Evolutionary conservation across 2,888 invertebrate genomes (phyloP).

Genomic region (Sthenelais limicola): DNA sequence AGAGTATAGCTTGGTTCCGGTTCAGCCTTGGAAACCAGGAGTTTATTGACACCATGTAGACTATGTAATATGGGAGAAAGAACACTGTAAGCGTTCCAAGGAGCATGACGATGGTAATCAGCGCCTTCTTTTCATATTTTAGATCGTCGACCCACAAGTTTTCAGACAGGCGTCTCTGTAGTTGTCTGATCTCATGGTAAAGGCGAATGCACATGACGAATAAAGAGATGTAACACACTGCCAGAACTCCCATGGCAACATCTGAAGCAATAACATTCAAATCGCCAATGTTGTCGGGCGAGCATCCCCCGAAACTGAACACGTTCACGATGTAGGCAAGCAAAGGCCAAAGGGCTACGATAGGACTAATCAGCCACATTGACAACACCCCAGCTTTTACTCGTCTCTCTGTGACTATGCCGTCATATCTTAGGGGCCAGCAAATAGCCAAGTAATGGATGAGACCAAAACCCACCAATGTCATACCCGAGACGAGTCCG

Average conservation of each 20-base stretch:
- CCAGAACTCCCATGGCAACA: slow-evolving; percentile 1
- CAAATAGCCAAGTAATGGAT: slow-evolving; percentile 36
- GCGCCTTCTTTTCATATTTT: slow-evolving; percentile 32
- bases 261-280: slow-evolving; percentile 8
- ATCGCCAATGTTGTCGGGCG: slow-evolving; percentile 3
- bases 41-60: slow-evolving; percentile 32
- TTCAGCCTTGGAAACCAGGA: not conserved
- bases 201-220: slow-evolving; percentile 17
- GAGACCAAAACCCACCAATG: slow-evolving; percentile 30
- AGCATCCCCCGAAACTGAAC: not conserved
- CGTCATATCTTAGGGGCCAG: slow-evolving; percentile 35
- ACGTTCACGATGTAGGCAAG: not conserved
- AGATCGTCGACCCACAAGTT: slow-evolving; percentile 28
- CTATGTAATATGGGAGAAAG: slow-evolving; percentile 32
- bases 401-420: not conserved
- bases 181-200: slow-evolving; percentile 23
- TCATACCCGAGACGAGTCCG: slow-evolving; percentile 34
- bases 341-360: slow-evolving; percentile 23
- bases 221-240: slow-evolving; percentile 7
- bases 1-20: slow-evolving; percentile 15
- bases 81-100: slow-evolving; percentile 32
- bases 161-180: slow-evolving; percentile 6
- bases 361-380: slow-evolving; percentile 15
- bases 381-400: not conserved
- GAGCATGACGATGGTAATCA: slow-evolving; percentile 29